Evolutionary conservation across 37 sponge, comb jelly and placozoan genomes (phyloP).

Genomic region (Cliona cf. orientalis): DNA sequence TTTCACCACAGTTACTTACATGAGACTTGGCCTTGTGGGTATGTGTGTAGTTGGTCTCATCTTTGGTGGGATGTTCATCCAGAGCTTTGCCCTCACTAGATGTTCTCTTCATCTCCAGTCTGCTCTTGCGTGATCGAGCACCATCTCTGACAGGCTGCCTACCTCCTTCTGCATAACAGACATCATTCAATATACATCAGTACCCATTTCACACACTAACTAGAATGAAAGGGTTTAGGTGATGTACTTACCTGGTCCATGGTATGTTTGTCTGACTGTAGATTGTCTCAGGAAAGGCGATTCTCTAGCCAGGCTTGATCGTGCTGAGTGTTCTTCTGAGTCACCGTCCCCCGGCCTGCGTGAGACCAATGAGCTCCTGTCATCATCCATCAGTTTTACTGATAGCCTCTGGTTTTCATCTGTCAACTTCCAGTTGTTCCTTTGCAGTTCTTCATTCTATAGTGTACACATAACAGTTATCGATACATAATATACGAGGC

Average conservation of each 20-base stretch:
- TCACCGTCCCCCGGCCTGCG: constrained; percentile 49
- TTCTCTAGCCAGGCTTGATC: constrained; percentile 25
- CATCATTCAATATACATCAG: neutral
- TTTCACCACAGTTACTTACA: constrained; percentile 26
- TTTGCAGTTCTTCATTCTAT: constrained; percentile 41
- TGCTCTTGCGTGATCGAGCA: neutral
- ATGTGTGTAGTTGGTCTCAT: neutral
- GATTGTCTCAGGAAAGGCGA: constrained; percentile 1
- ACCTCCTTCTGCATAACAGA: neutral
- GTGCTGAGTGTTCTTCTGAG: constrained; percentile 25
- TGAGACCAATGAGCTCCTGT: constrained; percentile 2
- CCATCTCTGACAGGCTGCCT: constrained; percentile 4
- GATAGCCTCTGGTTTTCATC: constrained; percentile 43
- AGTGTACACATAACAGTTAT: neutral
- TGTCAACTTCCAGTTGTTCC: constrained; percentile 16
- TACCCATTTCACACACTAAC: neutral
- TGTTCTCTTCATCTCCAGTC: constrained; percentile 41
- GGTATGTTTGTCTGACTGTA: constrained; percentile 22
- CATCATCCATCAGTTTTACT: constrained; percentile 33
- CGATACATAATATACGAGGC: too few relatives aligned
- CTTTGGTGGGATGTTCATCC: constrained; percentile 39
- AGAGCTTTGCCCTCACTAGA: constrained; percentile 43
- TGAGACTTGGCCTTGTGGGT: constrained; percentile 43
- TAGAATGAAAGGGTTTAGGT: constrained; percentile 1
- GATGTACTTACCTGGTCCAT: constrained; percentile 6